Evolutionary conservation across 2,113 vertebrate genomes (phyloP), one percentile per base, ranked within the genome.

Genomic region (Carassius gibelio): DNA sequence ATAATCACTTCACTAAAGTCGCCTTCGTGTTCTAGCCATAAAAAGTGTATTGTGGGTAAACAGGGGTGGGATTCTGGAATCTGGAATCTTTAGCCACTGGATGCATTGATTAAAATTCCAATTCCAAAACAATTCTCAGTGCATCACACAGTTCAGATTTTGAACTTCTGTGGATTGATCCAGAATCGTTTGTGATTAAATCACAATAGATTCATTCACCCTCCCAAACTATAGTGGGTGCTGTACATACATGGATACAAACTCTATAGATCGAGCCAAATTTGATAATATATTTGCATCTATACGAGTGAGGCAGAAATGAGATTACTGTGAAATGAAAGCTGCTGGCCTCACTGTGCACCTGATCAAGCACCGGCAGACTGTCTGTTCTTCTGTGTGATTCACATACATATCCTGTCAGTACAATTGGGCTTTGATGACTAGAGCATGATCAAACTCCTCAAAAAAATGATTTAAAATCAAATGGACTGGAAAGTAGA

Each of bases 231-330:
- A n/a, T 21, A n/a, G 68, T 42, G 1, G 34, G 8, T 48, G 21
- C 38, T n/a, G 10, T 23, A 23, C 11, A 10, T 48, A 45, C 71
- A 48, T 48, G 11, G 21, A 45, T 23, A 23, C 38, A 74, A 74
- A 48, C 71, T 48, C 71, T 7, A 74, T n/a, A 74, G 38, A 74
- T 48, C 71, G 21, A 74, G 71, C 5, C 38, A 75, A 75, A 75
- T 75, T 75, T 75, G 42, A 75, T 75, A 75, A 75, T 26, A 75
- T 75, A 75, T 75, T 75, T 48, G 71, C 42, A 75, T 75, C 26
- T 75, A 75, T 48, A 75, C 42, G n/a, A 48, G 71, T 2, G 10
- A 75, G 71, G 42, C 42, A 75, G 5, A 48, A 75, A 75, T 75
- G 42, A 48, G 71, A 75, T 75, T 75, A 74, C 21, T 3, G 10